phyloP scores from a whole-genome alignment of 2,113 vertebrate genomes.

The Chamaetylas fuelleborni region DNA sequence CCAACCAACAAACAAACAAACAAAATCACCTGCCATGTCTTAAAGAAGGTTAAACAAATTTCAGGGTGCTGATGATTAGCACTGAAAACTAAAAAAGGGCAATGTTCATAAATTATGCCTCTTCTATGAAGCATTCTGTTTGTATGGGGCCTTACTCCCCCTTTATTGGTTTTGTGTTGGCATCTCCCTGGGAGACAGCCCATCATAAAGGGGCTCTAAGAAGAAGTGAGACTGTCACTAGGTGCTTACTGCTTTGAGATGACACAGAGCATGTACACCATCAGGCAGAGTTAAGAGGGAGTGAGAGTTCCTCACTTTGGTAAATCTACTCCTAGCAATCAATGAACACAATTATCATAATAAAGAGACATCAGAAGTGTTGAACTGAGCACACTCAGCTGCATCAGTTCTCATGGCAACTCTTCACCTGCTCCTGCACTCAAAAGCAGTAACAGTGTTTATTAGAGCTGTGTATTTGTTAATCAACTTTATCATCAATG shows the following conservation, averaged over 20 bases:
- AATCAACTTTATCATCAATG: conserved; percentile 45
- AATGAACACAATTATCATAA: neutral
- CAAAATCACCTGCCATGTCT: neutral
- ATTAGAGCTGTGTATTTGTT: conserved; percentile 43
- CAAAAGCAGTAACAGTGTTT: conserved; percentile 7
- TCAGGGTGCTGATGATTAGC: neutral
- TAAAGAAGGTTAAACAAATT: neutral
- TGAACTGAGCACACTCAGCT: conserved; percentile 2
- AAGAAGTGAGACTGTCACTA: neutral
- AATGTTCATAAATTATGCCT: neutral
- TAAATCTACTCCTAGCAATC: neutral
- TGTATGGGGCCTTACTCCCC: neutral
- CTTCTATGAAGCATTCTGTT: neutral
- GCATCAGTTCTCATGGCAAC: conserved; percentile 37
- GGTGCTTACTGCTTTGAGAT: neutral
- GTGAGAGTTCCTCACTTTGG: neutral
- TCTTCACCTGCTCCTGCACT: conserved; percentile 27
- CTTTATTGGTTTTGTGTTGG: neutral
- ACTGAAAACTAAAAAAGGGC: neutral
- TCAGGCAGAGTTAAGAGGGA: neutral
- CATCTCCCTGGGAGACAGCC: neutral
- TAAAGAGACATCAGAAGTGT: neutral
- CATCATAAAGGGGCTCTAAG: neutral
- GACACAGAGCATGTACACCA: neutral
- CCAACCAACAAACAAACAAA: neutral